Conservation (phyloP, 2,113 vertebrate genomes). For the Pampusana beccarii region DNA sequence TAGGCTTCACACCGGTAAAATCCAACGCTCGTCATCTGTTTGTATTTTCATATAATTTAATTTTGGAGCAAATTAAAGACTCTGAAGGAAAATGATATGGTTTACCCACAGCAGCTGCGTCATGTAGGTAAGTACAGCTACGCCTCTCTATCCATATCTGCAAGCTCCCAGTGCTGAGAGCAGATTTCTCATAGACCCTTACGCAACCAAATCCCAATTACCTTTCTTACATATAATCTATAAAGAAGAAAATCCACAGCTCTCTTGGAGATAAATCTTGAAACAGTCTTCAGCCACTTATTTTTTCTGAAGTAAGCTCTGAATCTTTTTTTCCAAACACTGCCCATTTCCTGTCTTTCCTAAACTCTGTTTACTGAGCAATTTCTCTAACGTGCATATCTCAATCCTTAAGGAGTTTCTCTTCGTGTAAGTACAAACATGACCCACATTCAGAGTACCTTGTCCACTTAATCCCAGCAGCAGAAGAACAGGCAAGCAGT, state of each 20-base stretch:
- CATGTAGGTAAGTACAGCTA: neutral
- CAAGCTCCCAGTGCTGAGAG: neutral
- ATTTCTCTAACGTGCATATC: rapidly evolving
- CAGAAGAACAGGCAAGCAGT: rapidly evolving
- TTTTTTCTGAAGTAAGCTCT: neutral
- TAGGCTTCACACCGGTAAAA: neutral
- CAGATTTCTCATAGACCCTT: neutral
- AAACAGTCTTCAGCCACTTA: neutral
- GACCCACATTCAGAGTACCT: neutral
- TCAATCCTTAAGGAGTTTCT: neutral
- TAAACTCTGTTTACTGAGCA: neutral
- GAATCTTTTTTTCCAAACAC: neutral
- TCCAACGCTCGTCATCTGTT: neutral
- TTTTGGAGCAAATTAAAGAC: neutral
- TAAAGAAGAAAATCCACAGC: neutral
- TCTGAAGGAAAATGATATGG: neutral
- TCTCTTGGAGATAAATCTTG: neutral
- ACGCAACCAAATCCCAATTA: neutral
- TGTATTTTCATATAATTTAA: neutral
- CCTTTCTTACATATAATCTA: neutral
- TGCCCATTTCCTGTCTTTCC: neutral
- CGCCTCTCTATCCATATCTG: neutral
- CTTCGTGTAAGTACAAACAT: neutral
- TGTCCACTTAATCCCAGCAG: rapidly evolving
- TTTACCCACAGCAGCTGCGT: neutral